Base-by-base conservation (phyloP, 1,140 invertebrate genomes). In the Drosophila micromelanica region DNA sequence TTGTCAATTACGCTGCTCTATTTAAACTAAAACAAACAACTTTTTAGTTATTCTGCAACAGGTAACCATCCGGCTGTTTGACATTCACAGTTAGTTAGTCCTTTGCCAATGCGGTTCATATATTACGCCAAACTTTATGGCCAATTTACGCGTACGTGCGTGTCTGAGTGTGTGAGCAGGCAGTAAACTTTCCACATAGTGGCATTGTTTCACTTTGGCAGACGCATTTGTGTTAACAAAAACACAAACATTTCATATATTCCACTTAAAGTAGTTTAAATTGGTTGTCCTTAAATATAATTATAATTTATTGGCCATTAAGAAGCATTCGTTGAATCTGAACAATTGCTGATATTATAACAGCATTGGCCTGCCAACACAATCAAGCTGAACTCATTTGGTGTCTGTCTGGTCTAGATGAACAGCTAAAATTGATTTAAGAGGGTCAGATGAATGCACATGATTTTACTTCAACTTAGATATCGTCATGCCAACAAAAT, bases 381-480 rank as follows among this genome's bases (percentile, higher is more conserved):
- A 43, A 55, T 52, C 9, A 30, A 43, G 13, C 23, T 61, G 56
- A 68, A 68, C 57, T 60, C 30, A 30, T 37, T 15, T 20, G 35
- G 43, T 17, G 52, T 7, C 35, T 38, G 45, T 12, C 17, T 32
- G 40, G 13, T 37, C 45, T 15, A 12, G 23, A 27, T 45, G 27
- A 32, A 45, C 38, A 45, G 23, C 27, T 55, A 13, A 23, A 32
- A 42, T 32, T 35, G 13, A 51, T 40, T 65, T 49, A 48, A 32
- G 40, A 56, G 15, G 20, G 48, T 42, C 32, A 59, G 12, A 9
- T 17, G 64, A 71, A 75, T 71, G 61, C 79, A 67, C 64, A 74
- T 63, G 79, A 35, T 63, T 20, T 20, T n/a, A 59, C 15, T 38
- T 55, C 42, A 63, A 42, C 43, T 52, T 42, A 4, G 20, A 42